These are phyloP conservation scores for Eupeodes luniger DNA, from an alignment of 2,888 invertebrate genomes.

Conservation along the genomic window DNA sequence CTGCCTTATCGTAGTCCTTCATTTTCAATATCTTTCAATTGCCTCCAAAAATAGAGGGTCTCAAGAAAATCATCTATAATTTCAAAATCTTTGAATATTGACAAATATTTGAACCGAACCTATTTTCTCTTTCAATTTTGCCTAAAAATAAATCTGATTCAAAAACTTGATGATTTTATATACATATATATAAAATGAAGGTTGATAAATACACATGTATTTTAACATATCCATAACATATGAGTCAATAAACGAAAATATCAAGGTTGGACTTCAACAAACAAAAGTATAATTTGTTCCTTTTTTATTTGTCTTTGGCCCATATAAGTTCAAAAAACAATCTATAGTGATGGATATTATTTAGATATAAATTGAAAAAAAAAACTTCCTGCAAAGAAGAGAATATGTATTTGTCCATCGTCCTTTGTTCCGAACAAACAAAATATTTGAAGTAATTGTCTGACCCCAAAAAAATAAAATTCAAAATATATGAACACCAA, in stretches of 20 bases:
- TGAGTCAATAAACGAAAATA: background rate
- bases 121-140: too few relatives aligned
- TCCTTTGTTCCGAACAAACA: conserved; percentile 37
- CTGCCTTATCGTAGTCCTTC: too few relatives aligned
- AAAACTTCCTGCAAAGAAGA: conserved; percentile 13
- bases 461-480: conserved; percentile 45
- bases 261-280: conserved; percentile 40
- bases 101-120: too few relatives aligned
- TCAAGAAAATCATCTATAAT: too few relatives aligned
- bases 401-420: conserved; percentile 27
- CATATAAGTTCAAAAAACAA: background rate
- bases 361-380: background rate
- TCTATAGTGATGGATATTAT: too few relatives aligned
- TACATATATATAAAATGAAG: too few relatives aligned
- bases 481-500: background rate
- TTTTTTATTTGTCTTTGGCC: conserved; percentile 48
- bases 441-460: conserved; percentile 26
- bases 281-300: conserved; percentile 30
- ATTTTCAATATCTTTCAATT: too few relatives aligned
- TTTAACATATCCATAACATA: background rate
- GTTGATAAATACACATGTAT: too few relatives aligned
- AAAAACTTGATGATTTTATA: too few relatives aligned
- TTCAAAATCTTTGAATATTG: too few relatives aligned
- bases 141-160: too few relatives aligned
- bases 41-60: too few relatives aligned